Conservation (phyloP, 2,113 vertebrate species). For the Planiliza haematocheilus region DNA sequence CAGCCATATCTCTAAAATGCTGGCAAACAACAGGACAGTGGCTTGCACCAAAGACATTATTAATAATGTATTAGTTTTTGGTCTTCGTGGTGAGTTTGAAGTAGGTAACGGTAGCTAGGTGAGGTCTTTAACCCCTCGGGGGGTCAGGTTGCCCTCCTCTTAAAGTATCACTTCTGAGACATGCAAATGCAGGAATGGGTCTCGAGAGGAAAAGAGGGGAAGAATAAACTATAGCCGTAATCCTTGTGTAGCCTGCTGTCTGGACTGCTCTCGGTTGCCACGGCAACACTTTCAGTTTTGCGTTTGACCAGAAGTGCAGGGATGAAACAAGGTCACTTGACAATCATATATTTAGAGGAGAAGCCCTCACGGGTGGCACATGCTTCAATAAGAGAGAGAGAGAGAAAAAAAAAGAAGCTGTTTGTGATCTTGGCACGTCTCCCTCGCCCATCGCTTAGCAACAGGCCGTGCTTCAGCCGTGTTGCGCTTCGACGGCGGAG, state of each 20-base stretch:
- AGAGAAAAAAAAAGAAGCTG: conserved; percentile 2
- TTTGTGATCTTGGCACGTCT: conserved; percentile 58
- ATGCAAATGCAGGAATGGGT: background rate
- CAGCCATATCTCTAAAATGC: background rate
- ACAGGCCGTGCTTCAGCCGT: conserved; percentile 58
- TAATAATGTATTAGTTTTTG: conserved; percentile 47
- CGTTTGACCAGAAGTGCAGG: conserved; percentile 40
- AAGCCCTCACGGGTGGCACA: conserved; percentile 49
- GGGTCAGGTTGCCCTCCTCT: conserved; percentile 35
- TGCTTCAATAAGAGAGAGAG: conserved; percentile 47
- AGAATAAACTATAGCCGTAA: conserved; percentile 4
- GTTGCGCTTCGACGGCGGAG: conserved; percentile 15
- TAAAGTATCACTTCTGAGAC: conserved; percentile 35
- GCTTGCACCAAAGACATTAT: conserved; percentile 27
- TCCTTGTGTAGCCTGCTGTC: conserved; percentile 48
- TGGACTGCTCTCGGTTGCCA: conserved; percentile 61
- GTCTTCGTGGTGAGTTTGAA: conserved; percentile 9
- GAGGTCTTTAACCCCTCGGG: conserved; percentile 45
- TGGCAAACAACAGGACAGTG: conserved; percentile 12
- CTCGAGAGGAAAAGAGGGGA: background rate
- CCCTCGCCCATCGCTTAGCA: conserved; percentile 69
- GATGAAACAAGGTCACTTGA: conserved; percentile 60
- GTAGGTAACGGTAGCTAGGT: conserved; percentile 47
- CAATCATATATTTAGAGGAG: conserved; percentile 45
- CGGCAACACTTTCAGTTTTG: conserved; percentile 55